Conservation (phyloP, 2,888 invertebrate species). For the Drosophila longiperda region DNA sequence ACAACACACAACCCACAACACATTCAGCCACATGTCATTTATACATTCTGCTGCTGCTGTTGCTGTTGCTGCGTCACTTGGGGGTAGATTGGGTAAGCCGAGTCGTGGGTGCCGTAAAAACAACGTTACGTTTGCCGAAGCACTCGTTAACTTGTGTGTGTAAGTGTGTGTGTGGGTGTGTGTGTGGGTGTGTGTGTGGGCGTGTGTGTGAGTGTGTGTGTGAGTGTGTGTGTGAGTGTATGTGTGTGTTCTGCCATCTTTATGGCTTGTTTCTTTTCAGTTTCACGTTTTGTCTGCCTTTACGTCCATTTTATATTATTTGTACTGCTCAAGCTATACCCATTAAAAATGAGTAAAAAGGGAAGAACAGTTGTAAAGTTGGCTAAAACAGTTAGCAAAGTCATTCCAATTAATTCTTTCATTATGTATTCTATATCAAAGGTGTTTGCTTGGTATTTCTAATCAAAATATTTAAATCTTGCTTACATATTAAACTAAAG, state of each 20-base stretch:
- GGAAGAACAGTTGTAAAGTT: neutral
- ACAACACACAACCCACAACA: constrained; percentile 24
- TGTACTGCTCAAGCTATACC: constrained; percentile 6
- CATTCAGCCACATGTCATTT: constrained; percentile 59
- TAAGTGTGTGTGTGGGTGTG: constrained; percentile 19
- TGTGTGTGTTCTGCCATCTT: constrained; percentile 53
- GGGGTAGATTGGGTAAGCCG: constrained; percentile 27
- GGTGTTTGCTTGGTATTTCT: neutral
- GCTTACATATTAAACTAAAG: neutral
- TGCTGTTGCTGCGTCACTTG: neutral
- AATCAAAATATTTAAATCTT: neutral
- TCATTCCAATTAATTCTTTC: neutral
- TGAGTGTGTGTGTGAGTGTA: neutral
- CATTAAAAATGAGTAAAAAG: neutral
- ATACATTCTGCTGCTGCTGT: constrained; percentile 27
- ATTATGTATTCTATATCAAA: neutral
- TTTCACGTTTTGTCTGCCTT: constrained; percentile 54
- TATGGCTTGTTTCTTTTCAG: constrained; percentile 70
- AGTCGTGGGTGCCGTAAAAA: constrained; percentile 76
- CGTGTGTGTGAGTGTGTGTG: constrained; percentile 21
- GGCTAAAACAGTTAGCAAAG: neutral
- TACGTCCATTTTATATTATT: constrained; percentile 38
- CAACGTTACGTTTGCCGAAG: constrained; percentile 60
- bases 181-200: neutral
- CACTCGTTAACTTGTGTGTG: constrained; percentile 65